Conservation (phyloP, 1,140 invertebrate genomes). For the Drosophila sp. region DNA sequence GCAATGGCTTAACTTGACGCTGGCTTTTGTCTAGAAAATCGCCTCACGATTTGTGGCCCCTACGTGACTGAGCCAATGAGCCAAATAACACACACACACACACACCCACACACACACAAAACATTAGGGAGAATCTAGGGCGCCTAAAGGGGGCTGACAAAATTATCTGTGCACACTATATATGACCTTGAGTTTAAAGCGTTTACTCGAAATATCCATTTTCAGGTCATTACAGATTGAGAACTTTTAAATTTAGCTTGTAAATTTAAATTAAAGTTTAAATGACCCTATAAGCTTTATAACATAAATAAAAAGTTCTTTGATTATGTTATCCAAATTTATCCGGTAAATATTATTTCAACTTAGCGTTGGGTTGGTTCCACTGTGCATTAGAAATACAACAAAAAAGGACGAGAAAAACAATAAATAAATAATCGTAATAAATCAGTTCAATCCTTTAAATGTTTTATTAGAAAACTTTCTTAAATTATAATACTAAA, state of each 20-base stretch:
- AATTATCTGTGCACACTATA: constrained; percentile 8
- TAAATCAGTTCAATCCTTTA: too few species aligned
- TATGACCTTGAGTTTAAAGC: constrained; percentile 49
- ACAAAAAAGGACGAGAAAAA: too few species aligned
- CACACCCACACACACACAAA: background rate
- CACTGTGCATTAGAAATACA: too few species aligned
- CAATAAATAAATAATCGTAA: too few species aligned
- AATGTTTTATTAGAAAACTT: too few species aligned
- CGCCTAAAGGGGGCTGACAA: background rate
- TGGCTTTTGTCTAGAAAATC: constrained; percentile 62
- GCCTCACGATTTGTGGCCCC: constrained; percentile 68
- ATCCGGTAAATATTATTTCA: too few species aligned
- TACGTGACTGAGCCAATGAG: constrained; percentile 60
- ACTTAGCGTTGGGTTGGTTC: too few species aligned
- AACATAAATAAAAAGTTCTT: too few species aligned
- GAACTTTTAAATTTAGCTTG: background rate
- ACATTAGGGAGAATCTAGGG: constrained; percentile 1
- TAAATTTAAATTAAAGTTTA: background rate
- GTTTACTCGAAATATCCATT: constrained; percentile 18
- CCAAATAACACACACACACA: constrained; percentile 21
- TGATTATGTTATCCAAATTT: too few species aligned
- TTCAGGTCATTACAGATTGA: background rate
- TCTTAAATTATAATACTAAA: too few species aligned
- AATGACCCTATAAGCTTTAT: too few species aligned
- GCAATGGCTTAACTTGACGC: constrained; percentile 33